Conservation (phyloP, 2,888 invertebrate genomes). For the Spodoptera picta region DNA sequence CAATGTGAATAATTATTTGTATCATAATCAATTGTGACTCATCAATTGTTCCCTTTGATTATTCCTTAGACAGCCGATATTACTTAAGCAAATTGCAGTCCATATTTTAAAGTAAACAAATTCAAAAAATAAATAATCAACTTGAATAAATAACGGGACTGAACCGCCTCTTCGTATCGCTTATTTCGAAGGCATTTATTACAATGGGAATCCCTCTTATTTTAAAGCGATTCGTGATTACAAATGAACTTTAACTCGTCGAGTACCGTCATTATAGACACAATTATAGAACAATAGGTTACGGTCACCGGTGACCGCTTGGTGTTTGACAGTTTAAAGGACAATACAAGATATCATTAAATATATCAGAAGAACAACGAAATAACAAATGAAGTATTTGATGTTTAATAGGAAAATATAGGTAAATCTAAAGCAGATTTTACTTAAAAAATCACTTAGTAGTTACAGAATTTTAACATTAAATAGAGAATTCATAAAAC, state of each 20-base stretch:
- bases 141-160: conserved; percentile 38
- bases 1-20: too few relatives aligned
- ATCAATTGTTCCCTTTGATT: too few relatives aligned
- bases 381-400: neutral
- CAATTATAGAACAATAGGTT: too few relatives aligned
- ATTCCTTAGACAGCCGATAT: too few relatives aligned
- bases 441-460: too few relatives aligned
- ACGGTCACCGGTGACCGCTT: too few relatives aligned
- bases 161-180: conserved; percentile 16
- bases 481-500: neutral
- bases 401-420: neutral
- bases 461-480: neutral
- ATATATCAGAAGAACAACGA: conserved; percentile 8
- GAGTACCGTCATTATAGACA: too few relatives aligned
- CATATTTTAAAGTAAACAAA: conserved; percentile 14
- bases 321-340: too few relatives aligned
- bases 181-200: conserved; percentile 37
- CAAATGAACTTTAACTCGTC: conserved; percentile 5
- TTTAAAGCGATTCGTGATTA: conserved; percentile 34
- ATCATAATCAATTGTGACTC: too few relatives aligned
- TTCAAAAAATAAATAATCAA: conserved; percentile 28
- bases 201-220: conserved; percentile 37
- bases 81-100: neutral
- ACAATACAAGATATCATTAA: conserved; percentile 24
- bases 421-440: too few relatives aligned